These are phyloP conservation scores for Dipodomys spectabilis DNA, from an alignment of 2,113 vertebrate species.

Conservation along the genomic window DNA sequence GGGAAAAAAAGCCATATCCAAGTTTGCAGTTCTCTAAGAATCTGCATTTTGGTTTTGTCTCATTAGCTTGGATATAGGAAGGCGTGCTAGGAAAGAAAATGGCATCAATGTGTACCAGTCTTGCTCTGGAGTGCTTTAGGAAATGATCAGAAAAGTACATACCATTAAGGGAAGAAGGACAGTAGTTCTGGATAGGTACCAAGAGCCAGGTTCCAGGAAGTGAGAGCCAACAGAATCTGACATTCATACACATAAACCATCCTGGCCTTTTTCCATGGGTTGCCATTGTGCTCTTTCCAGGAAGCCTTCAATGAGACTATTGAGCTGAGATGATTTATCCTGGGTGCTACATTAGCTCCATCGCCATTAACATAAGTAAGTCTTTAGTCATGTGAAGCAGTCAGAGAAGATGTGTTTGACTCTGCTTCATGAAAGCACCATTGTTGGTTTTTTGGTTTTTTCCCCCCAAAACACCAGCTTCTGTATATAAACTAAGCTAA, in stretches of 20 bases:
- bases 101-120: not conserved
- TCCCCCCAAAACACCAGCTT: conserved; percentile 12
- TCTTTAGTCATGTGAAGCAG: not conserved
- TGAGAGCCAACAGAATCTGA: not conserved
- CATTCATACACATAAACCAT: not conserved
- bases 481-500: not conserved
- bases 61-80: conserved; percentile 11
- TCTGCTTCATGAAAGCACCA: conserved; percentile 1
- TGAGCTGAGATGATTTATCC: not conserved
- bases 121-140: not conserved
- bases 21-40: not conserved
- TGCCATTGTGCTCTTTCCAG: not conserved
- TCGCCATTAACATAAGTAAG: not conserved
- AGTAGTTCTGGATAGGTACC: not conserved
- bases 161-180: not conserved
- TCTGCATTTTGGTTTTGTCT: not conserved
- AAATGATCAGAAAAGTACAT: conserved; percentile 43
- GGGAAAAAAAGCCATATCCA: not conserved
- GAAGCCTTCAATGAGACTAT: not conserved
- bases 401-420: not conserved
- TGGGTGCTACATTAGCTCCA: not conserved
- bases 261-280: not conserved
- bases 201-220: not conserved
- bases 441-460: not conserved
- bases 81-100: conserved; percentile 28